These are phyloP conservation scores for Cercopithecus mona DNA, from an alignment of 2,113 vertebrate species.

Conservation along the genomic window DNA sequence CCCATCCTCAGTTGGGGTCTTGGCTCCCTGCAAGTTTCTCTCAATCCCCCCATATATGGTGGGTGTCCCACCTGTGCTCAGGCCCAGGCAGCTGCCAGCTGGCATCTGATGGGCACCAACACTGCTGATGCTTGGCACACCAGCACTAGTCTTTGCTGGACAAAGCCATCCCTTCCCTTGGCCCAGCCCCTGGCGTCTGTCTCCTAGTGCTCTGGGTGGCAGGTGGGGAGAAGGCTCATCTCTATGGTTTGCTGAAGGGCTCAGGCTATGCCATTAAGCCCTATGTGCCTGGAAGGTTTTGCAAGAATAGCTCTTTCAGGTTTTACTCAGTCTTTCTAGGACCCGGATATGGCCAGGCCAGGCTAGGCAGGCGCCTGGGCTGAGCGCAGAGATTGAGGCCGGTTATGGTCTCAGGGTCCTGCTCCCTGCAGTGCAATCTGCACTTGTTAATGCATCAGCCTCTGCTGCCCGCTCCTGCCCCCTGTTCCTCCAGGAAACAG, in stretches of 20 bases:
- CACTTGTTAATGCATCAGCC: too few relatives aligned
- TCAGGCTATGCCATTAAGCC: not conserved
- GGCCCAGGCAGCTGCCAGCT: not conserved
- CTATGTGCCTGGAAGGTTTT: not conserved
- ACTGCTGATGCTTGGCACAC: fast-evolving
- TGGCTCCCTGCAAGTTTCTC: not conserved
- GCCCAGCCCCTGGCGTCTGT: not conserved
- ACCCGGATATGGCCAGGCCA: not conserved
- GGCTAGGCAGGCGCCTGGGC: not conserved
- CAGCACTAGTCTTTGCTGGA: not conserved
- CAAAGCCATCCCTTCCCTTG: not conserved
- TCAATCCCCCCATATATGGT: not conserved
- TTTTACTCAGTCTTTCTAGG: not conserved
- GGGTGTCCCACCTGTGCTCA: too few relatives aligned
- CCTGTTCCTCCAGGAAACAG: not conserved
- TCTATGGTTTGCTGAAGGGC: not conserved
- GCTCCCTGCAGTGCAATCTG: fast-evolving
- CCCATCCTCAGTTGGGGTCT: not conserved
- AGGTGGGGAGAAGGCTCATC: fast-evolving
- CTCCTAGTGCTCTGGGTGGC: not conserved
- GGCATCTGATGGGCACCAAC: not conserved
- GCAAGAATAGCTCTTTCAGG: not conserved
- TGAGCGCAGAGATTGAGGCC: fast-evolving
- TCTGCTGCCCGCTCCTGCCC: too few relatives aligned
- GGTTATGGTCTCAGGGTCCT: not conserved